A percentile compares a stretch with the other conserved stretches of the same genome.
Conservation (phyloP, 92 coral and sea anemone genomes). For the Paragorgia papillata region DNA sequence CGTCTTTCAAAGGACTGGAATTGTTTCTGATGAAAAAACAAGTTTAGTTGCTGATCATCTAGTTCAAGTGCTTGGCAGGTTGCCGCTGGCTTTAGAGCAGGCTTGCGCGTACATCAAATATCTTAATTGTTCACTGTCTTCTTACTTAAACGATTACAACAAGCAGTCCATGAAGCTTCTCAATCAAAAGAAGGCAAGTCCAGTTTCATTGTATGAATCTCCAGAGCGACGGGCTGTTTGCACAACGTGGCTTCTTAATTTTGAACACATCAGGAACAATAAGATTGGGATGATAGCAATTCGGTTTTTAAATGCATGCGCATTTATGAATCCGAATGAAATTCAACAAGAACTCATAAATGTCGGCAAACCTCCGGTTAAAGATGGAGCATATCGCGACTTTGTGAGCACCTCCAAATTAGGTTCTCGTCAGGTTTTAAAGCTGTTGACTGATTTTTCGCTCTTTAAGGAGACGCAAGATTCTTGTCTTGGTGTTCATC, state of each 20-base stretch:
- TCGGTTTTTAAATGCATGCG: constrained; percentile 67
- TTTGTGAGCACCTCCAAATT: constrained; percentile 36
- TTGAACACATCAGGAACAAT: constrained; percentile 55
- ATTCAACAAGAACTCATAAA: constrained; percentile 77
- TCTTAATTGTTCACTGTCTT: constrained; percentile 44
- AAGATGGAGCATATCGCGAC: constrained; percentile 34
- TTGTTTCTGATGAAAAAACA: neutral
- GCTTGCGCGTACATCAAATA: constrained; percentile 74
- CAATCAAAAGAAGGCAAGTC: constrained; percentile 56
- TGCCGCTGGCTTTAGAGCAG: constrained; percentile 87
- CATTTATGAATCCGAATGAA: constrained; percentile 78
- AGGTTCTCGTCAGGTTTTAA: constrained; percentile 58
- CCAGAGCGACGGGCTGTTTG: constrained; percentile 66
- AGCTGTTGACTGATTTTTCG: constrained; percentile 78
- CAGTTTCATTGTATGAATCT: constrained; percentile 61
- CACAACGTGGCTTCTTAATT: constrained; percentile 82
- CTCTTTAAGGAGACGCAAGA: constrained; percentile 66
- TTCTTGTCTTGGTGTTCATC: constrained; percentile 73
- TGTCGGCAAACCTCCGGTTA: constrained; percentile 60
- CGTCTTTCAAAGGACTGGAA: neutral
- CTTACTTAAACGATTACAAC: constrained; percentile 57
- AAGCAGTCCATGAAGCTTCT: constrained; percentile 54
- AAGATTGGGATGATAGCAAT: constrained; percentile 54
- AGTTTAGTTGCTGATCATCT: constrained; percentile 5
- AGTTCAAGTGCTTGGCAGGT: constrained; percentile 71